Evolutionary conservation across 2,888 invertebrate species (phyloP), one percentile per base, ranked within the genome.

Genomic region (Drosophila mettleri): DNA sequence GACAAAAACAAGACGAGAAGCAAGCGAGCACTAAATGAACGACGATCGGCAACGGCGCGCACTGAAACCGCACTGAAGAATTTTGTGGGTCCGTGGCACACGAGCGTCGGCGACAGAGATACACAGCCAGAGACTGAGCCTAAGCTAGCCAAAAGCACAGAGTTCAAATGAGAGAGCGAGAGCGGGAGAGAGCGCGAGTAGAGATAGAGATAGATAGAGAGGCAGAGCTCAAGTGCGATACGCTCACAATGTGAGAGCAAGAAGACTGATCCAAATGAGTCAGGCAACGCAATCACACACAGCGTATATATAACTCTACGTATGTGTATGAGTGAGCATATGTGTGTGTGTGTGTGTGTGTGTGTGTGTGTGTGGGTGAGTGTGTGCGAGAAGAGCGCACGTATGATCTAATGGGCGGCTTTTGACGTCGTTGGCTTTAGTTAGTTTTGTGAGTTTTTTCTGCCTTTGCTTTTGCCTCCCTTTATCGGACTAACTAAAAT

Each of bases 51-150:
- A 77, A 70, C 80, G 77, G 61, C 71, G 78, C 80, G 80, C 65
- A 73, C 78, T 80, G 61, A 88, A 84, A 88, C 78, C 87, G 80
- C 84, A 88, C 85, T 85, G 87, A 89, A 88, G 81, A 82, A 84
- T 84, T 74, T 74, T 69, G 63, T 73, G 48, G 59, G 48, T 39
- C 46, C 41, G 60, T 70, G 61, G 55, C 69, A 38, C 14, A 67
- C 64, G 51, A 59, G 67, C 61, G 24, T 43, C 29, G 45, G 68
- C 63, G 71, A 55, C 62, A 55, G 52, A 49, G 68, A 61, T 49
- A 31, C 22, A 62, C 38, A 59, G 18, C 62, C 55, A 31, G 64
- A 57, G 52, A 29, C 34, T 41, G 52, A 53, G 45, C n/a, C 20
- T 10, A 51, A 38, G 51, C 51, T 24, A 38, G 36, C 36, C 48